A percentile compares a stretch with the other conserved stretches of the same genome.
Conservation (phyloP, 2,888 invertebrate genomes). For the Sinohyriopsis cumingii region DNA sequence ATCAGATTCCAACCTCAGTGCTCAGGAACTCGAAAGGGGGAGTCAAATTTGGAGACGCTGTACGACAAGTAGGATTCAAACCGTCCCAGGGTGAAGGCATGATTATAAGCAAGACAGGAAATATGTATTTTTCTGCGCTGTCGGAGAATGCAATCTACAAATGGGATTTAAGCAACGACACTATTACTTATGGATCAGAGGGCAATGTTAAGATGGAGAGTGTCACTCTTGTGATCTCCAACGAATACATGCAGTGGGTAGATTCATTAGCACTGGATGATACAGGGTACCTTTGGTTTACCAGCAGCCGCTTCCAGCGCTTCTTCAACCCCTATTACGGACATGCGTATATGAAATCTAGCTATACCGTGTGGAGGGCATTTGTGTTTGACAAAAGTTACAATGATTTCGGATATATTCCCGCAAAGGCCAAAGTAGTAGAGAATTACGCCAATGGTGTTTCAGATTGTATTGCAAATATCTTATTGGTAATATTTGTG, state of each 20-base stretch:
- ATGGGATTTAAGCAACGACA: slow-evolving; percentile 41
- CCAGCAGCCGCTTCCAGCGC: slow-evolving; percentile 47
- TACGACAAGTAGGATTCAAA: slow-evolving; percentile 47
- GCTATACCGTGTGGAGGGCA: slow-evolving; percentile 37
- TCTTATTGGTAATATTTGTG: too few relatives aligned
- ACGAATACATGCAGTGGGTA: slow-evolving; percentile 51
- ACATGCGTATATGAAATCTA: slow-evolving; percentile 1
- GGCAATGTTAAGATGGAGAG: slow-evolving; percentile 28
- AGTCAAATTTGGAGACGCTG: slow-evolving; percentile 19
- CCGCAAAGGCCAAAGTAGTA: background rate
- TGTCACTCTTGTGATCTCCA: slow-evolving; percentile 32
- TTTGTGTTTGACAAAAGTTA: slow-evolving; percentile 40
- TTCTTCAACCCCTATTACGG: slow-evolving; percentile 19
- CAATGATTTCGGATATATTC: slow-evolving; percentile 21
- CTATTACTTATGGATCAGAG: slow-evolving; percentile 28
- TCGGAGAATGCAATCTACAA: slow-evolving; percentile 46
- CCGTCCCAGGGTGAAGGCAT: slow-evolving; percentile 48
- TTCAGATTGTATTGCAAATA: too few relatives aligned
- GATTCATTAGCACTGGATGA: slow-evolving; percentile 53
- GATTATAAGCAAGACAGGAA: slow-evolving; percentile 43
- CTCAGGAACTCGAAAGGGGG: slow-evolving; percentile 24
- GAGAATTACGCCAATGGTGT: too few relatives aligned
- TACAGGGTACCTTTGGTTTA: slow-evolving; percentile 54
- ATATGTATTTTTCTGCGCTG: slow-evolving; percentile 50
- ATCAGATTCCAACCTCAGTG: slow-evolving; percentile 46